phyloP scores from a whole-genome alignment of 1,140 invertebrate species.

The Calephelis nemesis region DNA sequence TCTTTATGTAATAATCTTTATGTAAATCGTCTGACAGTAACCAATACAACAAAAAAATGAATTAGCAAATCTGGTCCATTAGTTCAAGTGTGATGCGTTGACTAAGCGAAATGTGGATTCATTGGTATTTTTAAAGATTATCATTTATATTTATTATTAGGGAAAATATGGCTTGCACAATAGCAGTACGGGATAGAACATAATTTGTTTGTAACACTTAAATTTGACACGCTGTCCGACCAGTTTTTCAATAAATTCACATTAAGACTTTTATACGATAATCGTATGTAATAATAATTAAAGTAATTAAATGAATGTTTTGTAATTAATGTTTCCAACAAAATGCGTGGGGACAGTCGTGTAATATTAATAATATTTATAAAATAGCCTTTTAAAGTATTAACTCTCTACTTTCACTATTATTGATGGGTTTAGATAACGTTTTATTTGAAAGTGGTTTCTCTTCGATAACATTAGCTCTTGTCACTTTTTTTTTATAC shows the following conservation, averaged over 20 bases:
- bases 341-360: slow-evolving; percentile 8
- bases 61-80: too few relatives aligned
- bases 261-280: slow-evolving; percentile 1
- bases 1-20: too few relatives aligned
- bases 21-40: too few relatives aligned
- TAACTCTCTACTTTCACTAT: slow-evolving; percentile 12
- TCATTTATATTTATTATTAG: too few relatives aligned
- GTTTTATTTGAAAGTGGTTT: slow-evolving; percentile 14
- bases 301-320: background rate
- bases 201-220: background rate
- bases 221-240: background rate
- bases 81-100: too few relatives aligned
- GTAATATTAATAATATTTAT: background rate
- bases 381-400: slow-evolving; percentile 11
- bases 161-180: too few relatives aligned
- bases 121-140: too few relatives aligned
- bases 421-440: slow-evolving; percentile 13
- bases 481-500: slow-evolving; percentile 5
- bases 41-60: too few relatives aligned
- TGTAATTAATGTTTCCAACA: background rate
- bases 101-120: too few relatives aligned
- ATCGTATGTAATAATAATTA: slow-evolving; percentile 3
- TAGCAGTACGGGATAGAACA: background rate
- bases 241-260: background rate
- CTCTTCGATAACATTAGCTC: background rate